Evolutionary conservation across 2,113 vertebrate species (phyloP).

Genomic region (Tangachromis dhanisi): DNA sequence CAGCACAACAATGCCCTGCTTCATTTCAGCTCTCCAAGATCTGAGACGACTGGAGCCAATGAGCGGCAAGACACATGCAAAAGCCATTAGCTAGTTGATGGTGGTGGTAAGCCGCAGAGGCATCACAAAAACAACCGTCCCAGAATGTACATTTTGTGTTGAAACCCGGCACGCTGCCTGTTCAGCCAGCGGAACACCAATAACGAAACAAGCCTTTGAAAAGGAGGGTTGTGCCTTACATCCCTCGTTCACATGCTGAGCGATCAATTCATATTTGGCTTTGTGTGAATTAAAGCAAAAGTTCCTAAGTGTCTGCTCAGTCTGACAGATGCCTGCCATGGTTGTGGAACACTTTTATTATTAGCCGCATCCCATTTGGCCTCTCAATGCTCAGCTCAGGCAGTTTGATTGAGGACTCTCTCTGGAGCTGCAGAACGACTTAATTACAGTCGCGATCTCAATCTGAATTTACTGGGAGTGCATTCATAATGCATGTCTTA

Average conservation of each 20-base stretch:
- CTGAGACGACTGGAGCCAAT: constrained; percentile 42
- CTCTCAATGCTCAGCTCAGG: constrained; percentile 22
- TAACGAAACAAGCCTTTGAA: neutral
- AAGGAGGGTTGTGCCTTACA: neutral
- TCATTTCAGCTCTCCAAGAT: constrained; percentile 42
- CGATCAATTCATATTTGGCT: neutral
- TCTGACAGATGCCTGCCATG: neutral
- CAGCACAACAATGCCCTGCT: constrained; percentile 45
- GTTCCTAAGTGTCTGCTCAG: neutral
- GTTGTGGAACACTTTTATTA: constrained; percentile 20
- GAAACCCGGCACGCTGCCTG: neutral
- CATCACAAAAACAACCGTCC: constrained; percentile 35
- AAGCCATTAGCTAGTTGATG: constrained; percentile 53
- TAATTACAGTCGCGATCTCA: constrained; percentile 44
- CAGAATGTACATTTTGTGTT: constrained; percentile 7
- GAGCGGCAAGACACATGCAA: constrained; percentile 45
- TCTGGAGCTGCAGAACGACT: constrained; percentile 26
- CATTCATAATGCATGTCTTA: constrained; percentile 45
- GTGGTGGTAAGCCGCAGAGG: constrained; percentile 41
- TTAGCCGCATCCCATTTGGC: constrained; percentile 39
- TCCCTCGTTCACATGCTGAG: neutral
- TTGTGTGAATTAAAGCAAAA: neutral
- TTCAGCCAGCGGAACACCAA: neutral
- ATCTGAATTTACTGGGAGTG: constrained; percentile 29
- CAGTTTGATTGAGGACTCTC: constrained; percentile 49